Conservation (phyloP, 2,113 vertebrate species). For the Todiramphus chloris region DNA sequence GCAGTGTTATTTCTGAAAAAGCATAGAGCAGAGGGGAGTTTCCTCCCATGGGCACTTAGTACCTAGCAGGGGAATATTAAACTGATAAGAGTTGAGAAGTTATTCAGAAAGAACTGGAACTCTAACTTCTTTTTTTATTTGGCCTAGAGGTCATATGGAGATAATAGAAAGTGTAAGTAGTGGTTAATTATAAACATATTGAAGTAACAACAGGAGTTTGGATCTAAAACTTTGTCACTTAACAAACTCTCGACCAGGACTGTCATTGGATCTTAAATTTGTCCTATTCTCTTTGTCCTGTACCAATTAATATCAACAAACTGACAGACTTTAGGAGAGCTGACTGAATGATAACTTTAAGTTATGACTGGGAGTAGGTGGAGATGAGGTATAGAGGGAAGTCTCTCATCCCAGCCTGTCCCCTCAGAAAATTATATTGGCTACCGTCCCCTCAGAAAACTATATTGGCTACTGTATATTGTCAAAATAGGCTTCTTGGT, state of each 20-base stretch:
- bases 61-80: not conserved
- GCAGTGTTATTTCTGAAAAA: not conserved
- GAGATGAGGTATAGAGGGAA: not conserved
- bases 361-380: not conserved
- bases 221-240: not conserved
- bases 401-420: not conserved
- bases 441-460: not conserved
- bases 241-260: not conserved
- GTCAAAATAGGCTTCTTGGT: not conserved
- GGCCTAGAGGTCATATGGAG: not conserved
- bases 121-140: not conserved
- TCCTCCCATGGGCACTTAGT: not conserved
- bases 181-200: not conserved
- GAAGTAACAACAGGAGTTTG: not conserved
- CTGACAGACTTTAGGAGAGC: not conserved
- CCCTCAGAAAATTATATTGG: not conserved
- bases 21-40: not conserved
- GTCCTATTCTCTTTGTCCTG: not conserved
- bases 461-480: not conserved
- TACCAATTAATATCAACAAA: not conserved
- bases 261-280: not conserved
- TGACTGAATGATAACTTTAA: not conserved
- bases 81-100: not conserved
- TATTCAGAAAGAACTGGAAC: not conserved
- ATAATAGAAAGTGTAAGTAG: not conserved